Conservation (phyloP, 2,888 invertebrate genomes). For the Caradrina kadenii region DNA sequence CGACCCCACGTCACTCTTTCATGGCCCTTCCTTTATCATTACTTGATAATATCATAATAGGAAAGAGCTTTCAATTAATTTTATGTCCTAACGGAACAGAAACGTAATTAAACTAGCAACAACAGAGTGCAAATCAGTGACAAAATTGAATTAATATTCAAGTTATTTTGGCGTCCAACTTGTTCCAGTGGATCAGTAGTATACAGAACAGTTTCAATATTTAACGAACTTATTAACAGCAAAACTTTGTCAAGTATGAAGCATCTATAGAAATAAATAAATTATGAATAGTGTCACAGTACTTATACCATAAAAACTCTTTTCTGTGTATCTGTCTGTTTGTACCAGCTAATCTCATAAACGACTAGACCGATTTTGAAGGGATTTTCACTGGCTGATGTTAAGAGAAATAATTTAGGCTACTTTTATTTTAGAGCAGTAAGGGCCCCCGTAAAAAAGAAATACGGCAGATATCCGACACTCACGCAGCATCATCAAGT, state of each 20-base stretch:
- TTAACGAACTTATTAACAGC: constrained; percentile 32
- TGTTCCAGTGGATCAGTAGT: neutral
- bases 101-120: constrained; percentile 52
- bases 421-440: no score
- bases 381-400: no score
- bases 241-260: no score
- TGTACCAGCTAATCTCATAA: no score
- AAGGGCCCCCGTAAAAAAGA: no score
- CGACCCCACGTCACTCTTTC: constrained; percentile 41
- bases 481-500: neutral
- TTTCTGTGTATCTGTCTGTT: no score
- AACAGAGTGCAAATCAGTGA: constrained; percentile 49
- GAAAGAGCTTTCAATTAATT: constrained; percentile 59
- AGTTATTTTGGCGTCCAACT: constrained; percentile 19
- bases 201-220: constrained; percentile 21
- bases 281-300: no score
- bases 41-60: constrained; percentile 55
- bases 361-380: no score
- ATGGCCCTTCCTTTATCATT: constrained; percentile 42
- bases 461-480: no score
- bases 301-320: no score
- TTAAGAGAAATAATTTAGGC: no score
- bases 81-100: constrained; percentile 36
- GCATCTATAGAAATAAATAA: no score
- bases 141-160: constrained; percentile 44